Base-by-base conservation (phyloP, 2,888 invertebrate species). In the Adelognathus sp. region DNA sequence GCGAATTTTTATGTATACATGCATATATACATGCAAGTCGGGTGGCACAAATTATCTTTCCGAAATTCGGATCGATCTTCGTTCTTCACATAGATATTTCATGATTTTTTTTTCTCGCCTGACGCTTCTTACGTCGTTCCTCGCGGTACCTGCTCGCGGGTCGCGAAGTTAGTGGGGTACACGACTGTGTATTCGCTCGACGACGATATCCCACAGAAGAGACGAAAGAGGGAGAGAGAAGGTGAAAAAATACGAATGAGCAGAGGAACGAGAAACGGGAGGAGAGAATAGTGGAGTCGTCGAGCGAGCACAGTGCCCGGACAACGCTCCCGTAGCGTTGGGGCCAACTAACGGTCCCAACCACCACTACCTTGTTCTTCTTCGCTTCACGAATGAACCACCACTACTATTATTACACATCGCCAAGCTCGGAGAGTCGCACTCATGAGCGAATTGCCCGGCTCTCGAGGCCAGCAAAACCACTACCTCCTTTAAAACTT, bases 331-430 rank as follows among this genome's bases (percentile, higher is more conserved):
- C 90, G 89, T 74, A 80, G 88, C 89, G 80, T 80, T 88, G 88
- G 90, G 90, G 90, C 90, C 90, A 90, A 89, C 89, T 90, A 90
- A 90, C 90, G 90, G 90, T 90, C 85, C 87, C 81, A 83, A 66
- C 90, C 90, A 89, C 90, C 90, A 88, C 90, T 85, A 87, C 41
- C 69, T 60, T 81, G 79, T 81, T n/a, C n/a, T n/a, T n/a, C n/a
- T n/a, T n/a, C n/a, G n/a, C 81, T 82, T 60, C 78, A 52, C 56
- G 56, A 36, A 36, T 71, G 41, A 21, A 50, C 67, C 46, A 54
- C 76, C n/a, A n/a, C n/a, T n/a, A n/a, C n/a, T n/a, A n/a, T n/a
- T 74, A 75, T 78, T 39, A 27, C 67, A 52, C 46, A 46, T 2
- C 3, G 18, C 11, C 18, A 9, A 41, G 29, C 6, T 11, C 46